phyloP scores from a whole-genome alignment of 2,113 vertebrate species.

The Uria lomvia region DNA sequence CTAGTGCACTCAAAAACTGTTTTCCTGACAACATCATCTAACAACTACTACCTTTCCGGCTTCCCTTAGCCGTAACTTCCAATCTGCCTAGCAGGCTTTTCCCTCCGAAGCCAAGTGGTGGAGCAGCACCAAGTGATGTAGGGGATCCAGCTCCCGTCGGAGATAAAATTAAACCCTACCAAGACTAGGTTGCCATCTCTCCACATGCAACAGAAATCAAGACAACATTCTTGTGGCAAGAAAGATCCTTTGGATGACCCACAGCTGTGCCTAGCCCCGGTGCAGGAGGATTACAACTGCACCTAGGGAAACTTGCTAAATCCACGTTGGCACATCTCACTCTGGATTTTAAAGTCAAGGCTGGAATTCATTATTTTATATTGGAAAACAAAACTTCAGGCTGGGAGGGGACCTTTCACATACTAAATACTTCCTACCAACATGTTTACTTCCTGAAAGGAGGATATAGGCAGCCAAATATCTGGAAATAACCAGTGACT shows the following conservation, averaged over 20 bases:
- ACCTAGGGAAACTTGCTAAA: background rate
- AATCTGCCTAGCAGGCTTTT: background rate
- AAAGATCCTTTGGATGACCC: background rate
- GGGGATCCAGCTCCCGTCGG: background rate
- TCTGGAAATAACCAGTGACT: background rate
- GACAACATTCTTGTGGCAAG: background rate
- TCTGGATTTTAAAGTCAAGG: background rate
- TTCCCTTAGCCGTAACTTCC: background rate
- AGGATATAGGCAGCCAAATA: background rate
- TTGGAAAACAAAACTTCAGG: background rate
- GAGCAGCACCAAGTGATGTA: accelerated
- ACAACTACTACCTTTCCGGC: background rate
- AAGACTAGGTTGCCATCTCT: background rate
- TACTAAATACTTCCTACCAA: background rate
- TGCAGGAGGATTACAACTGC: background rate
- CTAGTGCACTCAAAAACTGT: background rate
- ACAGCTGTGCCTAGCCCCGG: background rate
- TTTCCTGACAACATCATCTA: background rate
- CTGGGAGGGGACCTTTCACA: background rate
- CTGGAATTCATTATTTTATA: background rate
- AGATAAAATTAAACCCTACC: background rate
- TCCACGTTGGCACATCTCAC: background rate
- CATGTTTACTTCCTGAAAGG: background rate
- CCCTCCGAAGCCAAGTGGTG: background rate
- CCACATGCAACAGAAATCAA: background rate